phyloP scores from a whole-genome alignment of 2,113 vertebrate genomes.

The Cyphomyrus plagiostoma region DNA sequence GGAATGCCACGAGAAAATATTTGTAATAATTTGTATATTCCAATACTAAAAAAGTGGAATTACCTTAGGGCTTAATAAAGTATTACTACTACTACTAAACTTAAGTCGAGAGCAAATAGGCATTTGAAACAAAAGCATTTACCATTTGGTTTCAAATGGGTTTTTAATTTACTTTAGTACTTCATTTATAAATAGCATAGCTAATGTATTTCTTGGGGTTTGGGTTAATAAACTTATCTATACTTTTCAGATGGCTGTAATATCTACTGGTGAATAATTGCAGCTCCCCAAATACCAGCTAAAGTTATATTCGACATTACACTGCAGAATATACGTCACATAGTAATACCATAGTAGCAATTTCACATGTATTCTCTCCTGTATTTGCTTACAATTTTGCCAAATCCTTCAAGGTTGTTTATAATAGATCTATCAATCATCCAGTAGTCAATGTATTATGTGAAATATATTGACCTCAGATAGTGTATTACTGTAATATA shows the following conservation, averaged over 20 bases:
- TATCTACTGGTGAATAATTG: neutral
- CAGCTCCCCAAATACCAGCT: neutral
- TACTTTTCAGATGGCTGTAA: neutral
- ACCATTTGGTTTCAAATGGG: neutral
- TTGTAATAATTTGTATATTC: neutral
- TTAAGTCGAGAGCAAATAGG: neutral
- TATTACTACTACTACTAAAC: no score
- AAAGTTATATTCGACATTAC: neutral
- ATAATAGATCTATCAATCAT: neutral
- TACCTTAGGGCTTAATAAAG: neutral
- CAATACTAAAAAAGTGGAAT: neutral
- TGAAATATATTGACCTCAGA: neutral
- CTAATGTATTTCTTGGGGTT: neutral
- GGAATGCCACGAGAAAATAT: neutral
- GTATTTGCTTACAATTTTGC: neutral
- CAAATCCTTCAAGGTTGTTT: neutral
- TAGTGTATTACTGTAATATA: neutral
- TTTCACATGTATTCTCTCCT: neutral
- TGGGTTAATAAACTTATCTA: neutral
- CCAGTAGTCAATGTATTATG: neutral
- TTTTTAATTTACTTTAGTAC: neutral
- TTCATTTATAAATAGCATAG: neutral
- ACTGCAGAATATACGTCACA: neutral
- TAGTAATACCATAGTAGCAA: neutral
- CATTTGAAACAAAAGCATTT: neutral